Evolutionary conservation across 2,113 vertebrate species (phyloP).

Genomic region (Proterorhinus semilunaris): DNA sequence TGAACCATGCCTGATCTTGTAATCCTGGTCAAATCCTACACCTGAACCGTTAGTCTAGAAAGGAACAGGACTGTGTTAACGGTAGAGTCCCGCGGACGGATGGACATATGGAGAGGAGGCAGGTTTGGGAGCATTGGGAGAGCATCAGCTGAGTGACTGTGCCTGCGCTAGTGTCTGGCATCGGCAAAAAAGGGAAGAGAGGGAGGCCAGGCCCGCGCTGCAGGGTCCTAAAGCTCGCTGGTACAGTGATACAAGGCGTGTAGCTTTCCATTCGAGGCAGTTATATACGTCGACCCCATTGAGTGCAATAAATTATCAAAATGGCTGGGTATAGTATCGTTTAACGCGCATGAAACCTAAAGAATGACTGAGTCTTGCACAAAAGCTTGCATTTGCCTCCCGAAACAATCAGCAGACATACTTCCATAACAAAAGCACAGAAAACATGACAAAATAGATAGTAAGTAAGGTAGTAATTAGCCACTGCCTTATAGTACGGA

Average conservation of each 20-base stretch:
- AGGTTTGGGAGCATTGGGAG: constrained; percentile 9
- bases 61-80: not conserved
- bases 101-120: constrained; percentile 18
- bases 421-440: too few species aligned
- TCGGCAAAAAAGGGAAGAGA: constrained; percentile 62
- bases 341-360: too few species aligned
- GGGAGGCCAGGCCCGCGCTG: constrained; percentile 44
- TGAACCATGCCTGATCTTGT: constrained; percentile 49
- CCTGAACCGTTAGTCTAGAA: constrained; percentile 11
- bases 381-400: too few species aligned
- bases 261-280: constrained; percentile 5
- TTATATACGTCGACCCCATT: not conserved
- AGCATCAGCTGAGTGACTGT: constrained; percentile 85
- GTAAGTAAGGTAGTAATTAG: too few species aligned
- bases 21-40: constrained; percentile 21
- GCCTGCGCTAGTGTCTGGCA: constrained; percentile 83
- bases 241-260: not conserved
- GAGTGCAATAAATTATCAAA: too few species aligned
- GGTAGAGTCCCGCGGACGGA: constrained; percentile 16
- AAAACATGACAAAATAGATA: too few species aligned
- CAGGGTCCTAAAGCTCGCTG: constrained; percentile 88
- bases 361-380: too few species aligned
- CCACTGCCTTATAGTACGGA: too few species aligned
- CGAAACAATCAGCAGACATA: too few species aligned
- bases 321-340: too few species aligned